Evolutionary conservation across 2,888 invertebrate genomes (phyloP), one percentile per base, ranked within the genome.

Genomic region (Euphydryas editha): DNA sequence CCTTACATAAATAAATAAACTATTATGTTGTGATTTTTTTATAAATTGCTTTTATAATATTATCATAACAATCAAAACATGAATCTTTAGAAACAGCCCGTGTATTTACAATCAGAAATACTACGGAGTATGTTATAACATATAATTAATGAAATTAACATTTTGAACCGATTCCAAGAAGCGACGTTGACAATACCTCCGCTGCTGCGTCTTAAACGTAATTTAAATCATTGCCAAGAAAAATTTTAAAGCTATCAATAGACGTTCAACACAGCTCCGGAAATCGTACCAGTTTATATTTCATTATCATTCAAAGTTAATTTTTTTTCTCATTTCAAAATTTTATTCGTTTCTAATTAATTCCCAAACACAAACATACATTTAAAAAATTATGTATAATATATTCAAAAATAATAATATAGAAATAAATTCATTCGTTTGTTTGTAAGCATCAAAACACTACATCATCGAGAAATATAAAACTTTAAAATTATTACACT

Each of bases 151-250:
- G 65, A 69, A 70, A 69, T 69, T 65, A 71, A 71, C 71, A 68
- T 67, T 76, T 79, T 80, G 79, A 80, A 77, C 75, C 18, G 65
- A 71, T 56, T 80, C 81, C 80, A 80, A 78, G 65, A 73, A 61
- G 67, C 49, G 59, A 60, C 64, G 68, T 63, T 71, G 74, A 79
- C 78, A 80, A 80, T 78, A 73, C 74, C 65, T 68, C 62, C 65
- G 75, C 74, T 72, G 73, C 75, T 72, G 73, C 75, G 76, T 73
- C 76, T 78, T 78, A 73, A 75, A 73, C 74, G 72, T 63, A 70
- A 69, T 73, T 74, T 76, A 69, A 68, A 69, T 71, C 69, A 69
- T 69, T 79, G 81, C 81, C 81, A 81, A 79, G 74, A 76, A 76
- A 72, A 69, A 66, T 62, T 30, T n/a, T 51, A 47, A 20, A 10